phyloP scores from a whole-genome alignment of 2,113 vertebrate genomes.

The Pandion haliaetus region DNA sequence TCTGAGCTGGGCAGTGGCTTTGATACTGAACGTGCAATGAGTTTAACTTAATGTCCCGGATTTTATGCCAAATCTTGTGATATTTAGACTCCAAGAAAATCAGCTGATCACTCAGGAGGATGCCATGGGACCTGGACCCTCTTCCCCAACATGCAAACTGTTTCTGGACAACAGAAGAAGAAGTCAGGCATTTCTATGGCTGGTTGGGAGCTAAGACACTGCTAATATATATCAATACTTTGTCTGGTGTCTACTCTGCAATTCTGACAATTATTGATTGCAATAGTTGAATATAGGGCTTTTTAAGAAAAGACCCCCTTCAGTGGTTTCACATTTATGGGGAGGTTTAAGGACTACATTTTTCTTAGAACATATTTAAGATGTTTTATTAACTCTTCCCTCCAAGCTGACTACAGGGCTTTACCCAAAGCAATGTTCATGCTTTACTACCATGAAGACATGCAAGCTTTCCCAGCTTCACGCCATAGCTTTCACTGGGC shows the following conservation, averaged over 20 bases:
- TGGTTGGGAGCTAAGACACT: neutral
- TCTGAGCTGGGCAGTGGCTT: neutral
- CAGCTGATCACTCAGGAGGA: neutral
- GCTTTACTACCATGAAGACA: neutral
- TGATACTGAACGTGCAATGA: accelerated
- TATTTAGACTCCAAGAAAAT: neutral
- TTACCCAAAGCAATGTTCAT: neutral
- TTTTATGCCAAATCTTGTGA: neutral
- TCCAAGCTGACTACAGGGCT: neutral
- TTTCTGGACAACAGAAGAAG: neutral
- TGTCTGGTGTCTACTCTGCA: neutral
- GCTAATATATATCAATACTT: neutral
- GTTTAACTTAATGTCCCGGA: neutral
- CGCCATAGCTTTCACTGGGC: neutral
- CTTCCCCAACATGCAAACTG: neutral
- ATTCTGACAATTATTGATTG: neutral
- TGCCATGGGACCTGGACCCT: neutral
- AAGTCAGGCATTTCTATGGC: neutral
- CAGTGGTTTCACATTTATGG: neutral
- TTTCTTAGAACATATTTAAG: neutral
- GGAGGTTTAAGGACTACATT: neutral
- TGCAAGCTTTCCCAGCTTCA: neutral
- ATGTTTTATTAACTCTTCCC: neutral
- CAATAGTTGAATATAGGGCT: neutral
- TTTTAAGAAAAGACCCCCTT: neutral